Evolutionary conservation across 1,140 invertebrate species (phyloP), one percentile per base, ranked within the genome.

Genomic region (Nixonia krombeini): DNA sequence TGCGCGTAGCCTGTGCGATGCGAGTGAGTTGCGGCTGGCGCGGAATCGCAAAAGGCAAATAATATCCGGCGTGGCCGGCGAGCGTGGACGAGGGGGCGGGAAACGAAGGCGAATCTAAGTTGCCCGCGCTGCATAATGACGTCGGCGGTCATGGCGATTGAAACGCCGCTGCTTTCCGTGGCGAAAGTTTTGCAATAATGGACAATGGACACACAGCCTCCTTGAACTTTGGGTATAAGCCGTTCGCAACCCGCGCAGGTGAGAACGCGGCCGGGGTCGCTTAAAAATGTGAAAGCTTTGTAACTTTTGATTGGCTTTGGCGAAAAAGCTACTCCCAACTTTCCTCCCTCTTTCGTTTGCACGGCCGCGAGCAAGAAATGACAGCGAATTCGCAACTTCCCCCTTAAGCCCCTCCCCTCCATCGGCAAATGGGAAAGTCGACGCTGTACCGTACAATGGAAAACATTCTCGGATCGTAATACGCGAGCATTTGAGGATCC

Each of bases 161-260:
- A 64, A 64, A 56, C 46, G 56, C 51, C 49, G 61, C 63, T 53
- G 46, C 37, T 56, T 33, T n/a, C n/a, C n/a, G n/a, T n/a, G n/a
- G 71, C 61, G 59, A 71, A 80, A 79, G 72, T 79, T 80, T 77
- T 35, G 67, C 69, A 75, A 79, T 76, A 80, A 76, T 62, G 65
- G 59, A 58, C 58, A 66, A 73, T 73, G 55, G 64, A 51, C 68
- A 55, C 53, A 50, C 29, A 42, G 50, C 56, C 68, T 70, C 56
- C 49, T 62, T 71, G 59, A 62, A 71, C 37, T 62, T 71, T n/a
- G 40, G 40, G 44, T 59, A 29, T 61, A 61, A 70, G 67, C 56
- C 61, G 64, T 61, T 59, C 26, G 45, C 45, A 57, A 70, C 50
- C 65, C 65, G 47, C 33, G 5, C 28, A 65, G 56, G 61, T 65